These are phyloP conservation scores for Julus scandinavius DNA, from an alignment of 2,888 invertebrate species.

Conservation along the genomic window DNA sequence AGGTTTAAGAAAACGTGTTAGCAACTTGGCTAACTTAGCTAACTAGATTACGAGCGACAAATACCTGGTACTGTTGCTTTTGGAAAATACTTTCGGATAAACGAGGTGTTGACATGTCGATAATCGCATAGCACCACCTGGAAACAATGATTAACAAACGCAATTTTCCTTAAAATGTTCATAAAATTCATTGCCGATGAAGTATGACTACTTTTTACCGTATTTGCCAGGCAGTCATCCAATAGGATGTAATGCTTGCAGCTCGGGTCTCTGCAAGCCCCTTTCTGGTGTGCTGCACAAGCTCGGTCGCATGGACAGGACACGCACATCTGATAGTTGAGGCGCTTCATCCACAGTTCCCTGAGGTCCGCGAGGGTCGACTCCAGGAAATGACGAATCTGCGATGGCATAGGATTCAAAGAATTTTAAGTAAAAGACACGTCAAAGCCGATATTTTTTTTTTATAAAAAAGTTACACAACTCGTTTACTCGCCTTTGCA, in stretches of 20 bases:
- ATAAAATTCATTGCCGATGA: not conserved
- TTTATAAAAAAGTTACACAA: no score
- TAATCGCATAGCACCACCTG: constrained; percentile 67
- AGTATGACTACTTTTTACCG: constrained; percentile 62
- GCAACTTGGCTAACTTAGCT: not conserved
- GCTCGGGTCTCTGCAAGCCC: constrained; percentile 62
- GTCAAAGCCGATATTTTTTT: no score
- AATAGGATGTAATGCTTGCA: constrained; percentile 67
- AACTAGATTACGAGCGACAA: not conserved
- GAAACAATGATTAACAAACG: not conserved
- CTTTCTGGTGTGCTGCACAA: constrained; percentile 64
- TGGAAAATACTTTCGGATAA: constrained; percentile 66
- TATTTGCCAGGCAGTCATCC: constrained; percentile 67
- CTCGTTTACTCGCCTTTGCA: not conserved
- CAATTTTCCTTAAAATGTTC: not conserved
- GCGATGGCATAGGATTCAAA: not conserved
- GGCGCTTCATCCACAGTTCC: constrained; percentile 66
- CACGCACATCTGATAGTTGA: constrained; percentile 65
- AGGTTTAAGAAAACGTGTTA: not conserved
- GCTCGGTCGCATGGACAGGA: constrained; percentile 65
- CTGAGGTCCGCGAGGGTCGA: constrained; percentile 64
- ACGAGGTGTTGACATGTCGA: constrained; percentile 65
- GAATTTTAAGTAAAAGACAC: no score
- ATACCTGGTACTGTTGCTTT: constrained; percentile 56
- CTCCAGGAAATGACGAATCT: constrained; percentile 67